Conservation (phyloP, 2,888 invertebrate species). For the Sclerodermus sp. region DNA sequence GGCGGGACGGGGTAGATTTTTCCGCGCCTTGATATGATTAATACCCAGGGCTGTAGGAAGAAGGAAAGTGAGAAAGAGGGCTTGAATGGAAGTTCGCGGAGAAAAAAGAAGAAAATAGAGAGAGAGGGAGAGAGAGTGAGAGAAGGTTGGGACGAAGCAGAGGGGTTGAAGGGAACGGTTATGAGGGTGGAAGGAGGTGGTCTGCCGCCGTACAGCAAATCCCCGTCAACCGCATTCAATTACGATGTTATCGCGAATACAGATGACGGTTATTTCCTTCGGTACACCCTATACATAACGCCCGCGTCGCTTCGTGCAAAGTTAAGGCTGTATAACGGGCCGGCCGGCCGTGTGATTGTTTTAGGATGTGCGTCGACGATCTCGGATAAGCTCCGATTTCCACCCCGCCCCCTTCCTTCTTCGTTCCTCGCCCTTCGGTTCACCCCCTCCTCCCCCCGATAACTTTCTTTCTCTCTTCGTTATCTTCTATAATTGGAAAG, state of each 20-base stretch:
- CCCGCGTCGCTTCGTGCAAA: conserved; percentile 29
- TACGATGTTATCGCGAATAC: conserved; percentile 59
- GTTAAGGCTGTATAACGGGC: conserved; percentile 36
- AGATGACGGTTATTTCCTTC: conserved; percentile 60
- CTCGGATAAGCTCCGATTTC: conserved; percentile 41
- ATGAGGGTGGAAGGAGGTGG: conserved; percentile 29
- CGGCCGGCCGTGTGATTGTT: conserved; percentile 55
- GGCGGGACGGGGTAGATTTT: conserved; percentile 40
- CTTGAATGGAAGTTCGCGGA: background rate
- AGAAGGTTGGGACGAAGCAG: conserved; percentile 11
- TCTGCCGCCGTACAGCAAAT: conserved; percentile 48
- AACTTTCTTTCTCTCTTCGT: background rate
- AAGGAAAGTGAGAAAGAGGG: conserved; percentile 3
- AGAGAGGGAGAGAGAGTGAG: background rate
- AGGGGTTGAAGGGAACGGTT: conserved; percentile 25
- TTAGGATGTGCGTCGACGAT: conserved; percentile 50
- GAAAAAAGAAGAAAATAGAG: background rate
- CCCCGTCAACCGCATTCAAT: conserved; percentile 59
- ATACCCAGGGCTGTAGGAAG: conserved; percentile 37
- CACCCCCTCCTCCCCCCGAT: too few relatives aligned
- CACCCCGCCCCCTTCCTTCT: conserved; percentile 11
- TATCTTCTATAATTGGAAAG: background rate
- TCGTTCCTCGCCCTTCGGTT: background rate
- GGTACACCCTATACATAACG: conserved; percentile 58
- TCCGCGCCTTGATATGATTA: conserved; percentile 53